These are phyloP conservation scores for Eurystomus glaucurus DNA, from an alignment of 2,797 vertebrate species.

Conservation along the genomic window DNA sequence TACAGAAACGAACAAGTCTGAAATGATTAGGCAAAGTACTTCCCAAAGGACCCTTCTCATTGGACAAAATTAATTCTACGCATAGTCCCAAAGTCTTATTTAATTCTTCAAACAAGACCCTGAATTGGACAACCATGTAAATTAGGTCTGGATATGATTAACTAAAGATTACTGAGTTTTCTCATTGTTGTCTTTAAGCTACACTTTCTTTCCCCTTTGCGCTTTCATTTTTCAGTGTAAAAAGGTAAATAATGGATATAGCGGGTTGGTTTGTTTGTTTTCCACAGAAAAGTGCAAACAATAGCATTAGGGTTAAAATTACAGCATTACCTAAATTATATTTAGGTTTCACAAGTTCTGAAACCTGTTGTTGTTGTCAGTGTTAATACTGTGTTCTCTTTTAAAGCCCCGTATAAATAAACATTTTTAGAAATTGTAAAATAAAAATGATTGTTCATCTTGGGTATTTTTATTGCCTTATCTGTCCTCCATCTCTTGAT, in stretches of 20 bases:
- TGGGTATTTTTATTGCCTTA: fast-evolving
- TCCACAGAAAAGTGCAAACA: not conserved
- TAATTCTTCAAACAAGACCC: not conserved
- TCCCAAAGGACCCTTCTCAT: not conserved
- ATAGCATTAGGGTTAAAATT: not conserved
- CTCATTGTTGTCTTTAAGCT: not conserved
- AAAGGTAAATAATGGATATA: not conserved
- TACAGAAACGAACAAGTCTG: not conserved
- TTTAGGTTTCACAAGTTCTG: not conserved
- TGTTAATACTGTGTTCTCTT: not conserved
- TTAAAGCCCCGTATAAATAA: not conserved
- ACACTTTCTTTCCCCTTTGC: not conserved
- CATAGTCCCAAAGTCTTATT: not conserved
- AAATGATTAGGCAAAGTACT: not conserved
- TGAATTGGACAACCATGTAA: not conserved
- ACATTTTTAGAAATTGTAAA: not conserved
- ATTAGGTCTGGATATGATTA: not conserved
- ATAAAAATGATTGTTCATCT: not conserved
- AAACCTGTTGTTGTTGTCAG: not conserved
- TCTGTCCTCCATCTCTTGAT: not conserved
- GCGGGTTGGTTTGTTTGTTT: not conserved
- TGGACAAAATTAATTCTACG: not conserved
- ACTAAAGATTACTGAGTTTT: not conserved
- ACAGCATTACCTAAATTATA: not conserved
- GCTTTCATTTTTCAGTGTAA: not conserved